Conservation (phyloP, 2,113 vertebrate genomes). For the Pelmatolapia mariae region DNA sequence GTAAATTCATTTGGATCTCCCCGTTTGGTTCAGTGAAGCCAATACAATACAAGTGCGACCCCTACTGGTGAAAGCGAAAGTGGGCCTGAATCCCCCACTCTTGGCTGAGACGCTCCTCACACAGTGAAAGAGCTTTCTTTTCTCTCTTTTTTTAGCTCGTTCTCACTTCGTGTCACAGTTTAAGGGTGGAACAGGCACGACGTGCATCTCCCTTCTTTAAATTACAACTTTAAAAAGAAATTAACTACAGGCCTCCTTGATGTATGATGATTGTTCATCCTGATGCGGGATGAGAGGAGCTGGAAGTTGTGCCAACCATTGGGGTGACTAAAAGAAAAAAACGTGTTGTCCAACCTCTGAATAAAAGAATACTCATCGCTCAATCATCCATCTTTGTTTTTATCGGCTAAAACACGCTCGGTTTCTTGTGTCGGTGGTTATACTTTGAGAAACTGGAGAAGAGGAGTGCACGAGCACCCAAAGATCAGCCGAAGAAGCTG, state of each 20-base stretch:
- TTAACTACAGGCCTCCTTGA: background rate
- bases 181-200: background rate
- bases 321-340: background rate
- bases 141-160: slow-evolving; percentile 30
- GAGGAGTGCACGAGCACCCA: background rate
- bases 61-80: slow-evolving; percentile 40
- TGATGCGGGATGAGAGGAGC: slow-evolving; percentile 30
- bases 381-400: background rate
- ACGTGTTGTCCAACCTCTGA: background rate
- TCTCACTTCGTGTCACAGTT: slow-evolving; percentile 49
- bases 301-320: slow-evolving; percentile 48
- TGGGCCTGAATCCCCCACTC: background rate
- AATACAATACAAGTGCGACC: slow-evolving; percentile 71
- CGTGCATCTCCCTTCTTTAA: background rate
- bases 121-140: background rate
- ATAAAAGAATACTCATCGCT: background rate
- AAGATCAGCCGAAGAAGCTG: background rate
- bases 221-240: background rate
- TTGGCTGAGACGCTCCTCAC: slow-evolving; percentile 19
- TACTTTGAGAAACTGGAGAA: background rate
- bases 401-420: background rate
- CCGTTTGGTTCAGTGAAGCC: slow-evolving; percentile 42
- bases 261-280: background rate
- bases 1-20: slow-evolving; percentile 65
- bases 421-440: background rate